Evolutionary conservation across 2,888 invertebrate species (phyloP).

Genomic region (Pyrgus malvae): DNA sequence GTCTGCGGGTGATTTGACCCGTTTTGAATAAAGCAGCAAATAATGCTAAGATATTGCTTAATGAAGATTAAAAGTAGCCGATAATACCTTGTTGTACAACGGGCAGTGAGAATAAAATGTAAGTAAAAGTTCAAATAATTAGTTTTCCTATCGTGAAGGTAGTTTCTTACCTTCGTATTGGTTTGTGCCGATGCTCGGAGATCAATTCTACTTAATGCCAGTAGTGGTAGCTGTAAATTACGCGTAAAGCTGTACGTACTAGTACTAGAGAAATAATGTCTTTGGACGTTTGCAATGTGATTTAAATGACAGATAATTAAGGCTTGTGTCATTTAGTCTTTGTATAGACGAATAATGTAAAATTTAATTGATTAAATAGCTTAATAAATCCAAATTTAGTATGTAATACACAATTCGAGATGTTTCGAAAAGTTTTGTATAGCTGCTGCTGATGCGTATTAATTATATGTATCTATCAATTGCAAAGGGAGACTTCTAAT

Average conservation of each 20-base stretch:
- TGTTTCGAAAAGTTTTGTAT: too few relatives aligned
- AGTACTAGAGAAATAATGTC: constrained; percentile 14
- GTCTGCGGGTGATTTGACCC: constrained; percentile 8
- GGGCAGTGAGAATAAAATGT: constrained; percentile 25
- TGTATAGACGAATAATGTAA: background rate
- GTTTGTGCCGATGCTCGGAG: background rate
- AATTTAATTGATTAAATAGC: background rate
- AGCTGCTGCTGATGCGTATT: too few relatives aligned
- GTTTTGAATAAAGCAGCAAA: too few relatives aligned
- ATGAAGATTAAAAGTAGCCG: background rate
- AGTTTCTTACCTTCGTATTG: background rate
- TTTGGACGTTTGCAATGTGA: constrained; percentile 29
- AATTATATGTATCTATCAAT: too few relatives aligned
- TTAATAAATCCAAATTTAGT: background rate
- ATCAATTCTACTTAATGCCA: background rate
- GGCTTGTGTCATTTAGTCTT: constrained; percentile 5
- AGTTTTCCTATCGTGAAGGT: background rate
- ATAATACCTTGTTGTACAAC: background rate
- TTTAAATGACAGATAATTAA: constrained; percentile 30
- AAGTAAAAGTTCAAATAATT: constrained; percentile 38
- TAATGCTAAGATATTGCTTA: too few relatives aligned
- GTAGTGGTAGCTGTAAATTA: background rate
- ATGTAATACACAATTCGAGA: background rate
- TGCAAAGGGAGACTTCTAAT: background rate
- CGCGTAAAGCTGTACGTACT: constrained; percentile 4